phyloP scores from a whole-genome alignment of 2,797 vertebrate species.

The Mus spretus region DNA sequence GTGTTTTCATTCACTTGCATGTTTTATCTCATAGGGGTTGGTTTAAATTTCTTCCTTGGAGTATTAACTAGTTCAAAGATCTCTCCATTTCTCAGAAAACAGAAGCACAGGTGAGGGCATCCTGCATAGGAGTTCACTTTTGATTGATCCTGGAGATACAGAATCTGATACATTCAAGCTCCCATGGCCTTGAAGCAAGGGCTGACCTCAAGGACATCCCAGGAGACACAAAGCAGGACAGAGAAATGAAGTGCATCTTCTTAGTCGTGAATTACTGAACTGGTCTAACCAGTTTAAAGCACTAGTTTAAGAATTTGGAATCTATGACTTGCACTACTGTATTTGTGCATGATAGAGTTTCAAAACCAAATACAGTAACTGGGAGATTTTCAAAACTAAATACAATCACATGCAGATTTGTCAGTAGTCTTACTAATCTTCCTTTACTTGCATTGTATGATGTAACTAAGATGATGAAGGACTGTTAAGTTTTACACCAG shows the following conservation, averaged over 20 bases:
- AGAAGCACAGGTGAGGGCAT: not conserved
- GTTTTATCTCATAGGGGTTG: slow-evolving; percentile 15
- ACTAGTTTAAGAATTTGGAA: not conserved
- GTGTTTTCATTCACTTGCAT: slow-evolving; percentile 37
- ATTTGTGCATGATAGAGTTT: not conserved
- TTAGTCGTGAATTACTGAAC: slow-evolving; percentile 8
- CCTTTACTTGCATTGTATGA: not conserved
- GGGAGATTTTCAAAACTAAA: not conserved
- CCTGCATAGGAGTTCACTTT: not conserved
- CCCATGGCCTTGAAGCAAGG: not conserved
- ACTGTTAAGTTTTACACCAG: not conserved
- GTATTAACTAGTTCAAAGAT: slow-evolving; percentile 13
- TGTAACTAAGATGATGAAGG: not conserved
- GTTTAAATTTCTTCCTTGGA: slow-evolving; percentile 42
- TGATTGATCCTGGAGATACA: not conserved
- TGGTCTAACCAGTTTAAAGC: not conserved
- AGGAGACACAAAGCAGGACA: not conserved
- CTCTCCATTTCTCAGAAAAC: slow-evolving; percentile 26
- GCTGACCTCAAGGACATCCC: not conserved
- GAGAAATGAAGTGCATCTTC: not conserved
- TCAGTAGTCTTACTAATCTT: not conserved
- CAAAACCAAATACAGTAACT: not conserved
- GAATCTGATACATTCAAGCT: not conserved
- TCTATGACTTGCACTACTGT: not conserved
- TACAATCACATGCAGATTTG: not conserved